phyloP scores from a whole-genome alignment of 37 sponge, comb jelly and placozoan genomes.

The Crambe crambe region DNA sequence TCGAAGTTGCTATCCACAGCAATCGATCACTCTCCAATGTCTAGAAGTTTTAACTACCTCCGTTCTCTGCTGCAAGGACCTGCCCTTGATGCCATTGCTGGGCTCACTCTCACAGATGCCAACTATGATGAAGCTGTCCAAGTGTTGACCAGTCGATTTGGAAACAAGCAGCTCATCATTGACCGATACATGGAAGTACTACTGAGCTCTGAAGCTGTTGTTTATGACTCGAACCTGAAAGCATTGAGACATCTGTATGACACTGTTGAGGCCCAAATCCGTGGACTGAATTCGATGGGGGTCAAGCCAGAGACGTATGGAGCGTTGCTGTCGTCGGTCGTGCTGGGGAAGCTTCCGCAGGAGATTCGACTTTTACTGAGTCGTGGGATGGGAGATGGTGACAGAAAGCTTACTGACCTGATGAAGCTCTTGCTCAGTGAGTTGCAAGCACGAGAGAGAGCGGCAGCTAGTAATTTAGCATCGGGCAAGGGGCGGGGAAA shows the following conservation, averaged over 20 bases:
- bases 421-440: too few species aligned
- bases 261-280: slow-evolving; percentile 8
- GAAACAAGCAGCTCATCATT: slow-evolving; percentile 11
- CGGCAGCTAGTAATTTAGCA: too few species aligned
- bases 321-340: slow-evolving; percentile 7
- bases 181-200: slow-evolving; percentile 7
- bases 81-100: background rate
- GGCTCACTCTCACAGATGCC: background rate
- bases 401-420: background rate
- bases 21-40: background rate
- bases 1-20: background rate
- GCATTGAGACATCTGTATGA: slow-evolving; percentile 3
- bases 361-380: background rate
- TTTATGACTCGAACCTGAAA: background rate
- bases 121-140: background rate
- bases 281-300: slow-evolving; percentile 3
- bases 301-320: slow-evolving; percentile 15
- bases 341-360: slow-evolving; percentile 3
- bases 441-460: too few species aligned
- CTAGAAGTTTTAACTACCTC: slow-evolving; percentile 11
- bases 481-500: too few species aligned
- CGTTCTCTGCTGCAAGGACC: slow-evolving; percentile 23
- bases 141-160: background rate
- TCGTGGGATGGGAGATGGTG: too few species aligned
- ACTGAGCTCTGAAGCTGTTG: background rate